These are phyloP conservation scores for Phaetusa simplex DNA, from an alignment of 2,113 vertebrate species.

Conservation along the genomic window DNA sequence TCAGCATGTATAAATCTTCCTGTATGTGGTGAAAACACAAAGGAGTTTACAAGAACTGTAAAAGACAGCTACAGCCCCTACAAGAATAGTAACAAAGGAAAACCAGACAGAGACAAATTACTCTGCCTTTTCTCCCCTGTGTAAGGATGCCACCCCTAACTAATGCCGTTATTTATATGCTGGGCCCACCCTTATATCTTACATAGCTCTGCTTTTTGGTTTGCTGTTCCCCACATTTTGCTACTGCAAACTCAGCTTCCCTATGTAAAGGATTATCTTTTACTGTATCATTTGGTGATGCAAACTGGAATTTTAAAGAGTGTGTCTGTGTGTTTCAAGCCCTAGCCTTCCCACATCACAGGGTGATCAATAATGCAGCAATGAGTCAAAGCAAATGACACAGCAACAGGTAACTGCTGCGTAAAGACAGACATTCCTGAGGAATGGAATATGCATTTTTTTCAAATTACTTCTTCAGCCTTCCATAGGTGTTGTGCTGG, in stretches of 20 bases:
- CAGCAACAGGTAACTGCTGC: background rate
- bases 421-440: background rate
- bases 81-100: background rate
- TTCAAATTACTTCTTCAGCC: background rate
- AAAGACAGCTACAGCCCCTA: background rate
- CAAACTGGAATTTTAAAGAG: background rate
- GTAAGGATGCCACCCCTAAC: background rate
- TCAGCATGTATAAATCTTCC: background rate
- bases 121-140: background rate
- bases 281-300: background rate
- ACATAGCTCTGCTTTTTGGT: background rate
- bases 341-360: background rate
- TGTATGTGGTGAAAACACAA: background rate
- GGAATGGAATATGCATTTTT: background rate
- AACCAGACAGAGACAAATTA: slow-evolving; percentile 8
- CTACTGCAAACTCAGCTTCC: background rate
- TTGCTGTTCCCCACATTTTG: background rate
- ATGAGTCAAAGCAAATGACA: background rate
- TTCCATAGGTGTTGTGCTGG: background rate
- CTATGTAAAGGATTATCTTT: background rate
- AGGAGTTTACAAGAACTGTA: background rate
- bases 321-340: background rate
- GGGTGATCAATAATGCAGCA: background rate
- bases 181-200: background rate
- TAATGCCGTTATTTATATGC: background rate